phyloP scores from a whole-genome alignment of 37 sponge, comb jelly and placozoan species.

The Oscarella lobularis region DNA sequence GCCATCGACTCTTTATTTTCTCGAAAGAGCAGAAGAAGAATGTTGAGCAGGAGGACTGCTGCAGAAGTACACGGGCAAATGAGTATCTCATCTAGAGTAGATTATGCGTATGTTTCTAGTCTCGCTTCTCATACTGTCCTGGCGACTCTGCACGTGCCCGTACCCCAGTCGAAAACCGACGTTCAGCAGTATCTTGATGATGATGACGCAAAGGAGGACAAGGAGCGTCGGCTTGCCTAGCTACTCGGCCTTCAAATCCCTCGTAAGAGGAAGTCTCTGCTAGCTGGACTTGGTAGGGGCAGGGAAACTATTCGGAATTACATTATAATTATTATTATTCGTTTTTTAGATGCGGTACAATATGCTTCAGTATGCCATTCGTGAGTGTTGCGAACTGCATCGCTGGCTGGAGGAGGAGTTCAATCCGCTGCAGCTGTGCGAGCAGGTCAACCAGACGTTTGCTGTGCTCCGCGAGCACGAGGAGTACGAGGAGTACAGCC shows the following conservation, averaged over 20 bases:
- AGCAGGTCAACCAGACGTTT: conserved; percentile 37
- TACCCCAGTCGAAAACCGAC: conserved; percentile 32
- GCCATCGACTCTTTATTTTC: conserved; percentile 69
- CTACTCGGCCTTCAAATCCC: conserved; percentile 52
- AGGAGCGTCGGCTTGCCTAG: conserved; percentile 48
- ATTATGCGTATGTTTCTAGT: conserved; percentile 29
- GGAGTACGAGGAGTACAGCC: conserved; percentile 28
- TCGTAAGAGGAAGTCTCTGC: conserved; percentile 58
- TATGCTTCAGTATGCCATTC: conserved; percentile 39
- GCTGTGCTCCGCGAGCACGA: conserved; percentile 29
- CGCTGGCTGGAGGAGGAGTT: conserved; percentile 74
- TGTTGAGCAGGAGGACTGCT: conserved; percentile 39
- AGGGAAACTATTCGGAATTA: no score
- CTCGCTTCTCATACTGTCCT: conserved; percentile 75
- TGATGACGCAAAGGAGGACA: conserved; percentile 42
- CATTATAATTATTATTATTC: neutral
- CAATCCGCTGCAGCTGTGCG: conserved; percentile 76
- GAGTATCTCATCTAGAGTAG: no score
- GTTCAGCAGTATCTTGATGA: conserved; percentile 62
- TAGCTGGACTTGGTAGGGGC: conserved; percentile 76
- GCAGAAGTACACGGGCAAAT: conserved; percentile 59
- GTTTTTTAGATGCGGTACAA: conserved; percentile 24
- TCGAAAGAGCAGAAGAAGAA: conserved; percentile 77
- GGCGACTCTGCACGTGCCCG: conserved; percentile 70
- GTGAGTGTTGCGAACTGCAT: conserved; percentile 68